Percentiles rank a stretch among this genome's conserved stretches.
These are phyloP conservation scores for Jordanella pulchra DNA, from an alignment of 2,797 vertebrate genomes.

Conservation along the genomic window DNA sequence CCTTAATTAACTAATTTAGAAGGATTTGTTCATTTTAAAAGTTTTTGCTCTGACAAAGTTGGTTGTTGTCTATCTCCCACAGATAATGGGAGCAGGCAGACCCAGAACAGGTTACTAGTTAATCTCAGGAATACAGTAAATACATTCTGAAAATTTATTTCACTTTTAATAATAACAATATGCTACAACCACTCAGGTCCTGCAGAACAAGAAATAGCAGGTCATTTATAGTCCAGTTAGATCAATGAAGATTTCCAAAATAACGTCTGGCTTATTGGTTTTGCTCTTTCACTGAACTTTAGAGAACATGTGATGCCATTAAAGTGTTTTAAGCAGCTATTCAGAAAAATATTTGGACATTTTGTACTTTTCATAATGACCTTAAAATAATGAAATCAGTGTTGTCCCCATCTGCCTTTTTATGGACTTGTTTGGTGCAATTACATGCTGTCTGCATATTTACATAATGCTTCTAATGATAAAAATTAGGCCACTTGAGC, in stretches of 20 bases:
- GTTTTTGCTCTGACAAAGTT: no score
- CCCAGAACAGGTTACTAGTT: no score
- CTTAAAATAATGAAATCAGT: constrained; percentile 51
- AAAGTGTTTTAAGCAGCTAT: constrained; percentile 32
- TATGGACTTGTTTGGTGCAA: constrained; percentile 54
- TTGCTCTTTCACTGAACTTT: constrained; percentile 18
- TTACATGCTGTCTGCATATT: constrained; percentile 70
- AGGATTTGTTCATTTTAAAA: no score
- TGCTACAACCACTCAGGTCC: neutral
- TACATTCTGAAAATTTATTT: neutral
- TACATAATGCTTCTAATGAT: constrained; percentile 68
- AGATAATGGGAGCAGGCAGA: no score
- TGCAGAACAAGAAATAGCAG: neutral
- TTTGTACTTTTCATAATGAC: constrained; percentile 39
- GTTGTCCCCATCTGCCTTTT: constrained; percentile 32
- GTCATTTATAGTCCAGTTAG: neutral
- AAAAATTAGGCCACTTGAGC: constrained; percentile 52
- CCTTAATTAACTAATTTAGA: no score
- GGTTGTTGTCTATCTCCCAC: no score
- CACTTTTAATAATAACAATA: neutral
- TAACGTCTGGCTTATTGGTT: neutral
- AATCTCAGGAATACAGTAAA: neutral
- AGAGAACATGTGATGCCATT: constrained; percentile 14
- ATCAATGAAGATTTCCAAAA: no score
- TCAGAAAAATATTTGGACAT: constrained; percentile 38